These are phyloP conservation scores for Dendrolimus pini DNA, from an alignment of 2,888 invertebrate genomes.

Conservation along the genomic window DNA sequence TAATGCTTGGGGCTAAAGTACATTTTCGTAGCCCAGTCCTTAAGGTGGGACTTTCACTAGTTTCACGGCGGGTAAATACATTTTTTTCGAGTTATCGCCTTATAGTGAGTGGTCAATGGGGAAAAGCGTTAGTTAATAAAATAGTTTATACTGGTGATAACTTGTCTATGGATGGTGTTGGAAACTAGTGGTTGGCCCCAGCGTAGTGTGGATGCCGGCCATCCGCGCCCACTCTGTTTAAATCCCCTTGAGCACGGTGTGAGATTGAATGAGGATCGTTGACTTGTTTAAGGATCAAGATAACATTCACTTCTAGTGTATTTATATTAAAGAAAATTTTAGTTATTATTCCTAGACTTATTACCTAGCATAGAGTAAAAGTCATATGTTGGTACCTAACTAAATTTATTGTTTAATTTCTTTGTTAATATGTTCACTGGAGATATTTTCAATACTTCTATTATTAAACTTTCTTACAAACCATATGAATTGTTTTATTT, in stretches of 20 bases:
- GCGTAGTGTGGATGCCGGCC: slow-evolving; percentile 4
- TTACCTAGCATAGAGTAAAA: slow-evolving; percentile 69
- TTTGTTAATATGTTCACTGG: slow-evolving; percentile 71
- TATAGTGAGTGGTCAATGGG: no score
- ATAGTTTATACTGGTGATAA: no score
- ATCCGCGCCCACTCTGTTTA: no score
- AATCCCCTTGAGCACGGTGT: no score
- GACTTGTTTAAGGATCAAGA: slow-evolving; percentile 37
- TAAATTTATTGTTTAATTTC: slow-evolving; percentile 72
- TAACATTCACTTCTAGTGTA: slow-evolving; percentile 70
- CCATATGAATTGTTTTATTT: slow-evolving; percentile 19
- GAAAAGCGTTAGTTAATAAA: no score
- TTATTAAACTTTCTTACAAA: slow-evolving; percentile 76
- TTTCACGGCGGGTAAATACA: no score
- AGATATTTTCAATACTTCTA: slow-evolving; percentile 75
- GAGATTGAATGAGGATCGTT: neutral
- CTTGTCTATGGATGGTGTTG: no score
- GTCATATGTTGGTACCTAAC: slow-evolving; percentile 74
- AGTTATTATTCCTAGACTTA: slow-evolving; percentile 71
- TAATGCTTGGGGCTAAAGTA: no score
- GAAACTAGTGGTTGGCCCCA: no score
- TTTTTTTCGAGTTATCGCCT: no score
- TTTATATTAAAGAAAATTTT: slow-evolving; percentile 72
- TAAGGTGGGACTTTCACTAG: no score
- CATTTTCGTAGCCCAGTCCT: no score